Base-by-base conservation (phyloP, 92 coral and sea anemone species). In the Micromussa lordhowensis region DNA sequence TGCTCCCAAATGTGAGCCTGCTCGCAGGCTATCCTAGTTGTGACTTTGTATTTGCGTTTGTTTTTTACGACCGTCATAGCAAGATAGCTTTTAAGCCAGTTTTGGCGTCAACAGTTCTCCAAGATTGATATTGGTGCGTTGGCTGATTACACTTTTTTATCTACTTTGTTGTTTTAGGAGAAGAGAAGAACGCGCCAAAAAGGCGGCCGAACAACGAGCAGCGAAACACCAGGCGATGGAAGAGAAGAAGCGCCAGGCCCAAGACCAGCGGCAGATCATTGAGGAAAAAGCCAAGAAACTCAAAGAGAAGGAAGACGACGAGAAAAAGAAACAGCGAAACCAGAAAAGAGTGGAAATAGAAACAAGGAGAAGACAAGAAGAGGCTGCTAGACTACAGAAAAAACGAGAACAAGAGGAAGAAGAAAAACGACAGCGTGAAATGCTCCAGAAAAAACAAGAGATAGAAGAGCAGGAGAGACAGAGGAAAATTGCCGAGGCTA, bases 401-500 rank as follows among this genome's bases (percentile, higher is more conserved):
- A 35, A 75, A 55, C 86, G 68, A 4, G 98, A 95, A 51, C 91
- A 89, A 66, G 98, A 92, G 69, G 96, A 95, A 55, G 98, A 95
- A 26, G 95, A 88, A 28, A 84, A 76, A 48, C 81, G 91, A 75
- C 96, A 94, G 29, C 95, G 92, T 26, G 99, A 97, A 59, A 79
- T 96, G 80, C 83, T 89, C 53, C 92, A 90, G 61, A 95, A 94
- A 59, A 97, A 91, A 84, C 98, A 90, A 80, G 98, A 95, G 84
- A 87, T 93, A 51, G 98, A 95, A 72, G 99, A 97, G 36, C 97
- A 96, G 75, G 99, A 97, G 79, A 86, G 99, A 18, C 96, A 97
- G 80, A 89, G 94, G 68, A 96, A 93, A 54, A 94, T 97, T 34
- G 87, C 83, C 26, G 99, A 97, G 75, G 98, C 96, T 30, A 97